phyloP scores from a whole-genome alignment of 2,888 invertebrate genomes.

The Pilophorus perplexus region DNA sequence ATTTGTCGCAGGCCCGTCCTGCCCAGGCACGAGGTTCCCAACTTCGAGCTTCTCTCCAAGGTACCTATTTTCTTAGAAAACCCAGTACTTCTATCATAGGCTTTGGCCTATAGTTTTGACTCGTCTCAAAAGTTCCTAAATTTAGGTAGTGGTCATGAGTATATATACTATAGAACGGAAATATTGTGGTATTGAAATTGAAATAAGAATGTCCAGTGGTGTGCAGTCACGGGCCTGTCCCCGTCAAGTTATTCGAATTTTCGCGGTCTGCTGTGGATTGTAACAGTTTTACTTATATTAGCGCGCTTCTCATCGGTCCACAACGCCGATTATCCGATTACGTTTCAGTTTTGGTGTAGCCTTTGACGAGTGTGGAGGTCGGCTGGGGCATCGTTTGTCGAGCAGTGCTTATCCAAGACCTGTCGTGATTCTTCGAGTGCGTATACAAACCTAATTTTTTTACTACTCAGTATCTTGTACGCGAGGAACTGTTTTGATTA shows the following conservation, averaged over 20 bases:
- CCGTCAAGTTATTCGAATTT: neutral
- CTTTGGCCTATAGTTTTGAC: neutral
- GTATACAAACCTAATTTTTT: neutral
- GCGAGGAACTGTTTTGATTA: neutral
- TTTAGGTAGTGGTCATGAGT: neutral
- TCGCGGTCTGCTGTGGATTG: neutral
- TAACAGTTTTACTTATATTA: neutral
- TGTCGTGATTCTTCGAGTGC: neutral
- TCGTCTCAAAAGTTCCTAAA: neutral
- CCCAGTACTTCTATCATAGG: neutral
- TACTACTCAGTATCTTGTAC: constrained; percentile 5
- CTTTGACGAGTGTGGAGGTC: neutral
- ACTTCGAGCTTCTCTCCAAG: neutral
- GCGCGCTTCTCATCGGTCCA: neutral
- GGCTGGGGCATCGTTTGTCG: neutral
- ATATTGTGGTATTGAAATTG: neutral
- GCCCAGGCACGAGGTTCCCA: neutral
- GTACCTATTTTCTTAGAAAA: neutral
- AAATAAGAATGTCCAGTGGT: neutral
- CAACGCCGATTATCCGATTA: neutral
- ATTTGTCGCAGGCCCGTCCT: neutral
- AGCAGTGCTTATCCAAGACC: neutral
- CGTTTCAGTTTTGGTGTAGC: neutral
- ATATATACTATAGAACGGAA: neutral
- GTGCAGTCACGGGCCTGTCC: neutral